A percentile compares a stretch with the other conserved stretches of the same genome.
phyloP scores from a whole-genome alignment of 2,113 vertebrate genomes.

The Hydrochoerus hydrochaeris region DNA sequence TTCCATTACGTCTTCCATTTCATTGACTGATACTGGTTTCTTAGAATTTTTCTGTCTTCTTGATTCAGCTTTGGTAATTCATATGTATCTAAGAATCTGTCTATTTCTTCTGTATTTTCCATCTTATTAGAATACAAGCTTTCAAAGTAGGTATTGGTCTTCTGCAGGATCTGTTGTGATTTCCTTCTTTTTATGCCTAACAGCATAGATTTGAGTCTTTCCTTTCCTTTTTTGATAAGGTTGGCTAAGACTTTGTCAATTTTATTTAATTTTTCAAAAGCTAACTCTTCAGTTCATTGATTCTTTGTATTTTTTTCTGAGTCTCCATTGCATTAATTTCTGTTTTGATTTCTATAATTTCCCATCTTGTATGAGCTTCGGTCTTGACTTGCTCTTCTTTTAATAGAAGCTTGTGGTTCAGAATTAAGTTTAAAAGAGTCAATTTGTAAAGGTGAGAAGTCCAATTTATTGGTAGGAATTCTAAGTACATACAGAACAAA shows the following conservation, averaged over 20 bases:
- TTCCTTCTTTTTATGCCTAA: neutral
- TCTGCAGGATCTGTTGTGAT: neutral
- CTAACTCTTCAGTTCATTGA: too few species aligned
- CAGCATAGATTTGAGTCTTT: neutral
- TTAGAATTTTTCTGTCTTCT: neutral
- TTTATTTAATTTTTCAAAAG: neutral
- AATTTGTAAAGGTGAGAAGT: neutral
- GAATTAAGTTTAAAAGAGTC: neutral
- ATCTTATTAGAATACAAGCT: neutral
- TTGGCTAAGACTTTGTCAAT: neutral
- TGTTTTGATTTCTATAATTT: too few species aligned
- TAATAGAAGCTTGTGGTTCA: too few species aligned
- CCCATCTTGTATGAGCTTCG: too few species aligned
- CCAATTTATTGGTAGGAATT: neutral
- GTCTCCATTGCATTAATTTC: too few species aligned
- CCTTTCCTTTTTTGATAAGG: neutral
- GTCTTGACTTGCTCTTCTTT: too few species aligned
- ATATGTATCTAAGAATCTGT: neutral
- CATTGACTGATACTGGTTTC: too few species aligned
- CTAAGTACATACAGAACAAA: neutral
- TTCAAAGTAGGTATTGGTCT: neutral
- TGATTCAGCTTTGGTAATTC: neutral
- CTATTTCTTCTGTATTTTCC: neutral
- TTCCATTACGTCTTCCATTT: too few species aligned
- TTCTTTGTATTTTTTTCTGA: too few species aligned